Conservation (phyloP, 1,140 invertebrate species). For the Mylabris phalerata region DNA sequence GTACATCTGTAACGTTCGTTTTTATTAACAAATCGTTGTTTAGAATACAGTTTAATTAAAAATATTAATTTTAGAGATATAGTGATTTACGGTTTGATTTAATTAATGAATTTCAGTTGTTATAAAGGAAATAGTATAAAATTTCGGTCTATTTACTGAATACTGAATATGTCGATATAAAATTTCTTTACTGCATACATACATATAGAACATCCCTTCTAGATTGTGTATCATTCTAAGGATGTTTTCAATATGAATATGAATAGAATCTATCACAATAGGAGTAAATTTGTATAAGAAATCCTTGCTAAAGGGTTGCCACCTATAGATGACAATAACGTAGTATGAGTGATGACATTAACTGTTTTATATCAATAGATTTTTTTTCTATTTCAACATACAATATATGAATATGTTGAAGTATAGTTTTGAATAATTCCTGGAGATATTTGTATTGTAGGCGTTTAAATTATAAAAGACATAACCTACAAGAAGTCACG, state of each 20-base stretch:
- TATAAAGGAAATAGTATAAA: constrained; percentile 10
- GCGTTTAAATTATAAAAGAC: background rate
- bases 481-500: constrained; percentile 15
- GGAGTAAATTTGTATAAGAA: constrained; percentile 25
- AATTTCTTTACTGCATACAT: constrained; percentile 11
- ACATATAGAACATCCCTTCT: constrained; percentile 7
- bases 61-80: too few species aligned
- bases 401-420: constrained; percentile 12
- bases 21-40: too few species aligned
- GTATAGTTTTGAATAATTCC: background rate
- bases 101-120: too few species aligned
- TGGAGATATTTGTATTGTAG: too few species aligned
- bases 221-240: constrained; percentile 9
- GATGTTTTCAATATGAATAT: constrained; percentile 20
- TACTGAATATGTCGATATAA: constrained; percentile 18
- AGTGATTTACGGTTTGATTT: too few species aligned
- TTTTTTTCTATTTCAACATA: constrained; percentile 7
- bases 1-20: too few species aligned
- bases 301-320: constrained; percentile 6
- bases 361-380: background rate
- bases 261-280: constrained; percentile 22
- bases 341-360: constrained; percentile 26
- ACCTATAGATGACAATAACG: constrained; percentile 6
- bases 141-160: constrained; percentile 9
- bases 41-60: too few species aligned